These are phyloP conservation scores for Calosoma granatense DNA, from an alignment of 1,140 invertebrate species.

Conservation along the genomic window DNA sequence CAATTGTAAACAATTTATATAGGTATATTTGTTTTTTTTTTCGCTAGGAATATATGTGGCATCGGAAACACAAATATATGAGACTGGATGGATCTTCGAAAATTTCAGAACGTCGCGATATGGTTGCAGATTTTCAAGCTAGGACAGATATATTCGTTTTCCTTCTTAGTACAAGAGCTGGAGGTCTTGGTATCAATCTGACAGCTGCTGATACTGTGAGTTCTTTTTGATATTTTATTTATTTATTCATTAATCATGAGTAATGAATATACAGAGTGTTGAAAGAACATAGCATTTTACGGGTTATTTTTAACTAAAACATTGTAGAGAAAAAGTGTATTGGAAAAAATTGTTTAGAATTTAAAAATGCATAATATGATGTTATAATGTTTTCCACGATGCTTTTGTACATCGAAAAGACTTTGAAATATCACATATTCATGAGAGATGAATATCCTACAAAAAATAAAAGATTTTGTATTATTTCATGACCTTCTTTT, in stretches of 20 bases:
- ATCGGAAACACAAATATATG: slow-evolving; percentile 86
- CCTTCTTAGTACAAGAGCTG: slow-evolving; percentile 89
- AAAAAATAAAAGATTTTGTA: no score
- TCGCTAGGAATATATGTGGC: slow-evolving; percentile 83
- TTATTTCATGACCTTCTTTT: no score
- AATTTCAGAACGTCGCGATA: slow-evolving; percentile 82
- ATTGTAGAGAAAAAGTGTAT: not conserved
- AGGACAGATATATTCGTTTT: slow-evolving; percentile 92
- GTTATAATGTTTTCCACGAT: no score
- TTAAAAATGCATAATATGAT: not conserved
- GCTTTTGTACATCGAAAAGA: no score
- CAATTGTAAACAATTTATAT: slow-evolving; percentile 1
- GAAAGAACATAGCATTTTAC: no score
- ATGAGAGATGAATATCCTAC: no score
- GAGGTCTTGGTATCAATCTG: slow-evolving; percentile 95
- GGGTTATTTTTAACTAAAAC: not conserved
- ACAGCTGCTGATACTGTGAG: slow-evolving; percentile 95
- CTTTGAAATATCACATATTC: no score
- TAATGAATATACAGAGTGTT: not conserved
- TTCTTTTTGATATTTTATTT: slow-evolving; percentile 22
- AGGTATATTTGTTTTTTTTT: slow-evolving; percentile 12
- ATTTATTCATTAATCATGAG: not conserved
- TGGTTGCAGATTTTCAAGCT: slow-evolving; percentile 88
- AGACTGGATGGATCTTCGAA: slow-evolving; percentile 85
- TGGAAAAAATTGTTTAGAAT: not conserved